Evolutionary conservation across 1,140 invertebrate genomes (phyloP).

Genomic region (Leptopilina boulardi): DNA sequence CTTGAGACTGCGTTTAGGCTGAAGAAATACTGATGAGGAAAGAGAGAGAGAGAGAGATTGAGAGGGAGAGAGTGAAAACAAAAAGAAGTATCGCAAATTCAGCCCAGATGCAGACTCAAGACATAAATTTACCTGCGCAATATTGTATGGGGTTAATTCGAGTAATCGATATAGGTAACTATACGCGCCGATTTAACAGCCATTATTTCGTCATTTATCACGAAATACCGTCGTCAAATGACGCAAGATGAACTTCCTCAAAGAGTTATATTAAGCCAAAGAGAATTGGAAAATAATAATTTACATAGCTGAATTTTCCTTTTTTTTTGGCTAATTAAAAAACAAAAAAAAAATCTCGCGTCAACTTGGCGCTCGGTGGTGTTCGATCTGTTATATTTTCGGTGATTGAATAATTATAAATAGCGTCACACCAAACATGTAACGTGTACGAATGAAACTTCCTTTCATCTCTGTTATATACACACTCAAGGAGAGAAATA

Average conservation of each 20-base stretch:
- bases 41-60: not conserved
- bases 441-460: constrained; percentile 59
- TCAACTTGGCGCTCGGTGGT: constrained; percentile 16
- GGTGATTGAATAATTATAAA: constrained; percentile 54
- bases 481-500: constrained; percentile 59
- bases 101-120: constrained; percentile 7
- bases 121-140: constrained; percentile 35
- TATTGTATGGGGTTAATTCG: constrained; percentile 50
- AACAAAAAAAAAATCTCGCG: not conserved
- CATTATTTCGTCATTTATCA: constrained; percentile 41
- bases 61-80: not conserved
- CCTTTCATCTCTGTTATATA: constrained; percentile 54
- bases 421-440: constrained; percentile 59
- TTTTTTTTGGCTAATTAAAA: not conserved
- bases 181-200: constrained; percentile 58
- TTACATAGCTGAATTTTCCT: not conserved
- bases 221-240: constrained; percentile 21
- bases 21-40: constrained; percentile 5
- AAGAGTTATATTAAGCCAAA: too few species aligned
- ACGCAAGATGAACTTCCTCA: not conserved
- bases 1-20: constrained; percentile 18
- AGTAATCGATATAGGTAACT: constrained; percentile 59
- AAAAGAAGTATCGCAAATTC: constrained; percentile 4
- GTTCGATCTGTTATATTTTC: constrained; percentile 37
- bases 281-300: not conserved